phyloP scores from a whole-genome alignment of 2,113 vertebrate species.

The Ceuthmochares aereus region DNA sequence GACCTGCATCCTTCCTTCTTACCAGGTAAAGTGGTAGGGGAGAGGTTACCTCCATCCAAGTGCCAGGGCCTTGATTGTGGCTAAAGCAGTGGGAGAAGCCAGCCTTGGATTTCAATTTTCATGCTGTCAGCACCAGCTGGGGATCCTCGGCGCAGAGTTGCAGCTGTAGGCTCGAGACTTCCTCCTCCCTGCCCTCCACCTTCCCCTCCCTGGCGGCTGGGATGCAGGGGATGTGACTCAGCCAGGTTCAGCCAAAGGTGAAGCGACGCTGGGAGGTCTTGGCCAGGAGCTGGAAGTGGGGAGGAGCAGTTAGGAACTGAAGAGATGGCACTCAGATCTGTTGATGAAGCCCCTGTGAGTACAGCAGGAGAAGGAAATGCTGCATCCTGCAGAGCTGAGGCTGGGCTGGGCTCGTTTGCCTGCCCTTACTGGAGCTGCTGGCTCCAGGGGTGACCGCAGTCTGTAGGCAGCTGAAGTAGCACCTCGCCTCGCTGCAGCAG shows the following conservation, averaged over 20 bases:
- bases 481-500: fast-evolving
- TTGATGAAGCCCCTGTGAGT: not conserved
- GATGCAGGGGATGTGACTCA: not conserved
- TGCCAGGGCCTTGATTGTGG: not conserved
- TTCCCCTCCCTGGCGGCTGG: not conserved
- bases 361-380: not conserved
- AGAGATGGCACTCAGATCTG: fast-evolving
- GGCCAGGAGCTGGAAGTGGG: not conserved
- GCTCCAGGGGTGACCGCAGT: not conserved
- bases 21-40: not conserved
- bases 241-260: slow-evolving; percentile 24
- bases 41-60: not conserved
- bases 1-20: not conserved
- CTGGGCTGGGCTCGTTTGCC: not conserved
- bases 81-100: not conserved
- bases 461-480: not conserved
- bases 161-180: not conserved
- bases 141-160: not conserved
- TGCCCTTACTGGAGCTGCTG: not conserved
- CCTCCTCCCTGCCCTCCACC: not conserved
- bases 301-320: not conserved
- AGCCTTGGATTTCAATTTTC: not conserved
- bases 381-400: not conserved
- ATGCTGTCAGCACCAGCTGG: not conserved
- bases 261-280: not conserved